phyloP scores from a whole-genome alignment of 2,888 invertebrate genomes.

The Scaptomyza cyrtandrae region DNA sequence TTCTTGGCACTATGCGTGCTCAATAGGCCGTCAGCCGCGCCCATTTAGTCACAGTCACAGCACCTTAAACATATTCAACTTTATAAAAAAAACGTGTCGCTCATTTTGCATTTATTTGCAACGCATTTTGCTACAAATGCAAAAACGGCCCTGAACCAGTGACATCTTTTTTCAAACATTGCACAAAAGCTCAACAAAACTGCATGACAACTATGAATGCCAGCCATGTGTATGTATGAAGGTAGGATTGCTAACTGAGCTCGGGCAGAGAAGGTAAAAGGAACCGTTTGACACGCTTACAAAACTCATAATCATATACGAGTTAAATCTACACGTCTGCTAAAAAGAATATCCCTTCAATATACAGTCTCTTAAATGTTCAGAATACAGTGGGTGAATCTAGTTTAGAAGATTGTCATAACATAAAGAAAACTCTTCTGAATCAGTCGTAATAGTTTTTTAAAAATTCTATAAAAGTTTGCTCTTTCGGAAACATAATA shows the following conservation, averaged over 20 bases:
- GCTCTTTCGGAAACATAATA: too few species aligned
- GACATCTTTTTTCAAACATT: slow-evolving; percentile 65
- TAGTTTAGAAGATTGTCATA: not conserved
- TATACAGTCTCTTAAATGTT: slow-evolving; percentile 14
- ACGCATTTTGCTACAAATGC: slow-evolving; percentile 48
- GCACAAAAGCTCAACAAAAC: slow-evolving; percentile 18
- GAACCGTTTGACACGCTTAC: slow-evolving; percentile 50
- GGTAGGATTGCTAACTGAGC: slow-evolving; percentile 1
- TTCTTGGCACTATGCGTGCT: slow-evolving; percentile 65
- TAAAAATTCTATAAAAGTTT: too few species aligned
- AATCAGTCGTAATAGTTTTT: too few species aligned
- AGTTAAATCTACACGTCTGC: slow-evolving; percentile 5
- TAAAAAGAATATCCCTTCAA: slow-evolving; percentile 22
- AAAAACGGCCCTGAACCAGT: slow-evolving; percentile 72
- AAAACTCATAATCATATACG: slow-evolving; percentile 23
- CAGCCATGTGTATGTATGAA: not conserved
- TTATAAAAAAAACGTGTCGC: slow-evolving; percentile 47
- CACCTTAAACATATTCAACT: slow-evolving; percentile 43
- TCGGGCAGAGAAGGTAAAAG: not conserved
- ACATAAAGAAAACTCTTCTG: too few species aligned
- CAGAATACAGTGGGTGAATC: slow-evolving; percentile 10
- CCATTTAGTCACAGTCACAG: slow-evolving; percentile 9
- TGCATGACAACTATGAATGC: slow-evolving; percentile 24
- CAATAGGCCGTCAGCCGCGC: slow-evolving; percentile 56
- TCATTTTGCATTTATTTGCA: slow-evolving; percentile 60